Conservation (phyloP, 2,113 vertebrate species). For the Dromaius novaehollandiae region DNA sequence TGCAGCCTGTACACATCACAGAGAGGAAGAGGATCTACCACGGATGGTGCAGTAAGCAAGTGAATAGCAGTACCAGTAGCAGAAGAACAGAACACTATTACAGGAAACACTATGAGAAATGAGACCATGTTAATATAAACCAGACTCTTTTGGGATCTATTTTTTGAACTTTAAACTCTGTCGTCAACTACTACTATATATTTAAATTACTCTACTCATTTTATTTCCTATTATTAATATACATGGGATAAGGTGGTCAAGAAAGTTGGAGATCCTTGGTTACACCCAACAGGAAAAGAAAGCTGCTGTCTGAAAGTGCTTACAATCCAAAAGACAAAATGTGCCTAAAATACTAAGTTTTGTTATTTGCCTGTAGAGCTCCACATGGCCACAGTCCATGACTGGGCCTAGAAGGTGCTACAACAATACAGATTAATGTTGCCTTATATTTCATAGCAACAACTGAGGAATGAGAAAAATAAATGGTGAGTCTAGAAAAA, state of each 20-base stretch:
- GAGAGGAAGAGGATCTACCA: background rate
- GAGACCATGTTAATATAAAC: background rate
- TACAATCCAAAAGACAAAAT: background rate
- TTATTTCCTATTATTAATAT: background rate
- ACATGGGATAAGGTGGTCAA: background rate
- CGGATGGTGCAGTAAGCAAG: background rate
- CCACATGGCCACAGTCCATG: background rate
- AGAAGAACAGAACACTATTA: background rate
- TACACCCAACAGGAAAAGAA: background rate
- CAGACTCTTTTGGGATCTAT: background rate
- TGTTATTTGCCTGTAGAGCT: background rate
- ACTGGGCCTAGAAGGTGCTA: background rate
- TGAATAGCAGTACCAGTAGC: background rate
- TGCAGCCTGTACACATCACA: no score
- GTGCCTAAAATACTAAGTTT: background rate
- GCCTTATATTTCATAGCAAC: background rate
- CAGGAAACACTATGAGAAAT: background rate
- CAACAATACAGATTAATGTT: background rate
- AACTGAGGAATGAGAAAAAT: background rate
- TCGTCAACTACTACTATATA: background rate
- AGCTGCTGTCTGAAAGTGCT: background rate
- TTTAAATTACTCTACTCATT: background rate
- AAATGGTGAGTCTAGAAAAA: background rate
- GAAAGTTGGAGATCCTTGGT: background rate
- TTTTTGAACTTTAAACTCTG: background rate